Conservation (phyloP, 2,113 vertebrate species). For the Caranx ignobilis region DNA sequence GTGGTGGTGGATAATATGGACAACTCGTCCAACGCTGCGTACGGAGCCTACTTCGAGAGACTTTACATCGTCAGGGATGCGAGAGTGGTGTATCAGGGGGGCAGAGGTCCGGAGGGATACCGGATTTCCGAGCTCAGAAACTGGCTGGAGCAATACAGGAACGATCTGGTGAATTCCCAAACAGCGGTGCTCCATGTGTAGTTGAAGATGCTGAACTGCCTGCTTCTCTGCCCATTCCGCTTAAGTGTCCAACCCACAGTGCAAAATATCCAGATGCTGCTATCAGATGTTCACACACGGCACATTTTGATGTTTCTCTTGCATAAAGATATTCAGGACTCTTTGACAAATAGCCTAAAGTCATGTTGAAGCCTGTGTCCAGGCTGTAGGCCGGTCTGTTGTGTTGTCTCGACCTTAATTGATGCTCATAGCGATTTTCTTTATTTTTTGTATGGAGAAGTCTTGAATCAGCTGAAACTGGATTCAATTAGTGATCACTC, state of each 20-base stretch:
- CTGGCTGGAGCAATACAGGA: slow-evolving; percentile 93
- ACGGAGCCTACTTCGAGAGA: slow-evolving; percentile 99
- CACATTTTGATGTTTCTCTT: slow-evolving; percentile 47
- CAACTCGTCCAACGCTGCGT: slow-evolving; percentile 96
- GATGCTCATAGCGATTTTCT: slow-evolving; percentile 46
- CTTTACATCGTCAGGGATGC: slow-evolving; percentile 94
- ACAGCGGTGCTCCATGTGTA: slow-evolving; percentile 89
- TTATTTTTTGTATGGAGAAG: slow-evolving; percentile 64
- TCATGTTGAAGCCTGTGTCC: slow-evolving; percentile 38
- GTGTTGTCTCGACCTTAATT: slow-evolving; percentile 68
- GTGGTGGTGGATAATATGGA: slow-evolving; percentile 97
- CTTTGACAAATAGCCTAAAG: slow-evolving; percentile 46
- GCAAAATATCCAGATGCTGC: slow-evolving; percentile 75
- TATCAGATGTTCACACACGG: slow-evolving; percentile 62
- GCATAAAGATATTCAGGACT: slow-evolving; percentile 42
- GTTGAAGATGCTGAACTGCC: slow-evolving; percentile 48
- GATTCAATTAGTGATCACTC: slow-evolving; percentile 71
- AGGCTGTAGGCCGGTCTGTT: slow-evolving; percentile 50
- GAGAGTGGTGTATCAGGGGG: slow-evolving; percentile 94
- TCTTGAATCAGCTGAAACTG: slow-evolving; percentile 49
- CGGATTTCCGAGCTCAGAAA: slow-evolving; percentile 93
- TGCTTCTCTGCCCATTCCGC: slow-evolving; percentile 36
- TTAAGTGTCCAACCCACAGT: slow-evolving; percentile 59
- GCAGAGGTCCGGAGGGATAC: slow-evolving; percentile 95
- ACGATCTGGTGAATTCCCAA: slow-evolving; percentile 79